Evolutionary conservation across 2,797 vertebrate genomes (phyloP).

Genomic region (Crypturellus tataupa): DNA sequence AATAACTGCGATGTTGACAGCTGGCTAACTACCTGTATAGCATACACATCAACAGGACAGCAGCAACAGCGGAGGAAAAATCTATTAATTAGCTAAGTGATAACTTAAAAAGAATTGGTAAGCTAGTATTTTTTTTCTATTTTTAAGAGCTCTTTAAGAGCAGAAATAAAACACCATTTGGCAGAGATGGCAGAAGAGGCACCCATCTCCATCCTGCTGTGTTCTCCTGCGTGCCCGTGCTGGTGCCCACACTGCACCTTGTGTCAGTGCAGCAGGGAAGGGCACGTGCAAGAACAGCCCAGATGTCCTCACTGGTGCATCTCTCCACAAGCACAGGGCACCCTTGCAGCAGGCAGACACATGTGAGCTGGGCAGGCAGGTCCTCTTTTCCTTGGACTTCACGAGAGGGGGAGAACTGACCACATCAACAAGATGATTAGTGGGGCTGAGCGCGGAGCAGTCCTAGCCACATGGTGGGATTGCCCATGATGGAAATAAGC

Average conservation of each 20-base stretch:
- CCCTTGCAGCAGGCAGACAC: not conserved
- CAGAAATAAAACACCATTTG: not conserved
- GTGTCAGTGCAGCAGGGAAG: not conserved
- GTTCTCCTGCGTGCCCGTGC: not conserved
- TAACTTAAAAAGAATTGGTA: not conserved
- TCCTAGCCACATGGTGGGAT: not conserved
- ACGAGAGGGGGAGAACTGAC: not conserved
- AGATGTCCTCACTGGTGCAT: not conserved
- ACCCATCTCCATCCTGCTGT: not conserved
- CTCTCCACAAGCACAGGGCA: not conserved
- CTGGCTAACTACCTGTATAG: not conserved
- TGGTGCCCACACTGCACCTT: accelerated
- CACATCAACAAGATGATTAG: not conserved
- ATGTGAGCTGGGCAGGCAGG: not conserved
- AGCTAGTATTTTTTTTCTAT: not conserved
- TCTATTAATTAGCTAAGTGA: not conserved
- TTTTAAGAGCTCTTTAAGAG: not conserved
- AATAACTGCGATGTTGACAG: not conserved
- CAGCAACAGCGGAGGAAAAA: not conserved
- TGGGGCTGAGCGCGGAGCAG: not conserved
- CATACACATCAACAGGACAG: not conserved
- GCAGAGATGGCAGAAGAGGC: not conserved
- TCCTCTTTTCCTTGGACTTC: not conserved
- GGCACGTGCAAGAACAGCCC: accelerated
- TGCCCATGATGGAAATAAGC: not conserved